These are phyloP conservation scores for Branchellion lobata DNA, from an alignment of 2,888 invertebrate genomes.

Conservation along the genomic window DNA sequence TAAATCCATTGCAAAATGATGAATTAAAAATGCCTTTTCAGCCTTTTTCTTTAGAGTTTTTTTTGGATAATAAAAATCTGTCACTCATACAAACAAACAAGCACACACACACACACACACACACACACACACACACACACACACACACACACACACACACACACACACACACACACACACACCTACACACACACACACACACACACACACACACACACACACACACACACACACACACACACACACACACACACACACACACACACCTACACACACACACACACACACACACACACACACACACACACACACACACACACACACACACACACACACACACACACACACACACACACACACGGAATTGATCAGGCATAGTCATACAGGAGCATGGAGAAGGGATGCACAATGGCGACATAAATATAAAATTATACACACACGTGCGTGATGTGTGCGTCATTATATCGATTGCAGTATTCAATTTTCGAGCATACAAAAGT, in stretches of 20 bases:
- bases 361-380: not conserved
- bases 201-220: not conserved
- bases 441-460: no score
- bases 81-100: no score
- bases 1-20: no score
- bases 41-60: no score
- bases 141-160: not conserved
- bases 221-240: not conserved
- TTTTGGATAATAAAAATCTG: no score
- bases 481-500: not conserved
- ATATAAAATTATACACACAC: no score
- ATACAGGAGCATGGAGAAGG: no score
- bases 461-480: no score
- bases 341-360: constrained; percentile 17
- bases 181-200: not conserved
- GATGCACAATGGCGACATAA: no score
- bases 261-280: constrained; percentile 3
- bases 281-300: constrained; percentile 7
- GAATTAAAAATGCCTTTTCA: no score
- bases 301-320: constrained; percentile 19
- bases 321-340: constrained; percentile 30
- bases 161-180: not conserved
- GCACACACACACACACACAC: constrained; percentile 12
- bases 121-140: not conserved
- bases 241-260: not conserved